Evolutionary conservation across 2,888 invertebrate species (phyloP).

Genomic region (Punctoribates punctum): DNA sequence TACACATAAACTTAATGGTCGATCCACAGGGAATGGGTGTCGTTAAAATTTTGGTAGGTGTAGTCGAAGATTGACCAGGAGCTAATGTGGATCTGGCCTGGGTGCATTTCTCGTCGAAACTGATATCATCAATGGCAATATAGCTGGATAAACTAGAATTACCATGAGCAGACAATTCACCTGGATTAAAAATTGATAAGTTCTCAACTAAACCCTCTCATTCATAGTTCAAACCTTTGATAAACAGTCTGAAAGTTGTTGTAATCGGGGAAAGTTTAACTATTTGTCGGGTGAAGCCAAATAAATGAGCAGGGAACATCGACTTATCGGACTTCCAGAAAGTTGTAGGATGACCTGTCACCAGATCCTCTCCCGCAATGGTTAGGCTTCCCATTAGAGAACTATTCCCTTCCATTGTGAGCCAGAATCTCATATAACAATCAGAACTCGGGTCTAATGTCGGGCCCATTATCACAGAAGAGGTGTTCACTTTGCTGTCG

Average conservation of each 20-base stretch:
- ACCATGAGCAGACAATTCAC: too few species aligned
- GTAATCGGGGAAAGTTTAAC: constrained; percentile 41
- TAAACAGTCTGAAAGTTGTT: constrained; percentile 33
- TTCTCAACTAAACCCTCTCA: too few species aligned
- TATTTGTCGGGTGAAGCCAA: not conserved
- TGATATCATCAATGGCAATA: constrained; percentile 46
- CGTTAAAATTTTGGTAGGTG: not conserved
- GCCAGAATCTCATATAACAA: constrained; percentile 14
- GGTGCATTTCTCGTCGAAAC: constrained; percentile 45
- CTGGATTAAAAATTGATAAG: too few species aligned
- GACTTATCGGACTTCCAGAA: not conserved
- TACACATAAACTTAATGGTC: not conserved
- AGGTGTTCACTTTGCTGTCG: too few species aligned
- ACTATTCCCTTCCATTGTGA: not conserved
- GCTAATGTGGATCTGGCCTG: not conserved
- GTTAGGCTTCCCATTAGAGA: not conserved
- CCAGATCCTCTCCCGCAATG: not conserved
- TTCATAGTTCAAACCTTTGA: too few species aligned
- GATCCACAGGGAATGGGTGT: too few species aligned
- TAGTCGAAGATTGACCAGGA: not conserved
- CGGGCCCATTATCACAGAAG: constrained; percentile 44
- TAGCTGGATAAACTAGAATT: constrained; percentile 29
- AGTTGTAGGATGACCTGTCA: not conserved
- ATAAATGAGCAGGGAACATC: not conserved
- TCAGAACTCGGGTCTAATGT: constrained; percentile 41